phyloP scores from a whole-genome alignment of 2,113 vertebrate species.

The Puma concolor region DNA sequence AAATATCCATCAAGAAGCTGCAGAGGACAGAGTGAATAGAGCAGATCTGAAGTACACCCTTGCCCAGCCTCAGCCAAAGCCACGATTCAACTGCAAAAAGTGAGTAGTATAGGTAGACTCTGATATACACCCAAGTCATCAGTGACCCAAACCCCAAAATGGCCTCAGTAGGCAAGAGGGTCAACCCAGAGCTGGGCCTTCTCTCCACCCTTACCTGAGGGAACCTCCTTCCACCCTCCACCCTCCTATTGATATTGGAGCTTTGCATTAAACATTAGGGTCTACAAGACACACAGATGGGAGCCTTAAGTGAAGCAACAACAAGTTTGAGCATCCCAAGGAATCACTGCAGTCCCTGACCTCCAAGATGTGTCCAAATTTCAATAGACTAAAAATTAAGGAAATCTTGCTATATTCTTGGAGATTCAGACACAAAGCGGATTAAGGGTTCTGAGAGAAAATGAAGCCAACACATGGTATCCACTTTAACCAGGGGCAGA shows the following conservation, averaged over 20 bases:
- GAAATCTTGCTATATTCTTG: background rate
- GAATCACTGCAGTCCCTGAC: background rate
- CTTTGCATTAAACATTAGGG: background rate
- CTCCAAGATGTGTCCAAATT: background rate
- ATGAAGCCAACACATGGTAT: background rate
- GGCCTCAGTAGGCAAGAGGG: background rate
- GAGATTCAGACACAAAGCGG: background rate
- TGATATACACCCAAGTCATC: background rate
- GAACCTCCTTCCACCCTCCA: background rate
- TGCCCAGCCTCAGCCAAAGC: background rate
- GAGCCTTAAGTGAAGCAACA: background rate
- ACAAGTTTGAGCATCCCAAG: background rate
- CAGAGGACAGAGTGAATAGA: background rate
- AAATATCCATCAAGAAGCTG: background rate
- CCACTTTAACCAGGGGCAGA: background rate
- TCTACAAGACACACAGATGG: background rate
- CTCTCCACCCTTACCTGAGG: background rate
- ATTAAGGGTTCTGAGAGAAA: background rate
- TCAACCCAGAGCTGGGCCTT: background rate
- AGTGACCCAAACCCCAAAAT: background rate
- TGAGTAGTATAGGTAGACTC: background rate
- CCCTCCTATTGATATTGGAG: background rate
- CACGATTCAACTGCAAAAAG: accelerated
- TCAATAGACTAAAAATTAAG: background rate
- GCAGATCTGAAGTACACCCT: background rate